A percentile compares a stretch with the other conserved stretches of the same genome.
Conservation (phyloP, 2,888 invertebrate species). For the Anoncus sp. region DNA sequence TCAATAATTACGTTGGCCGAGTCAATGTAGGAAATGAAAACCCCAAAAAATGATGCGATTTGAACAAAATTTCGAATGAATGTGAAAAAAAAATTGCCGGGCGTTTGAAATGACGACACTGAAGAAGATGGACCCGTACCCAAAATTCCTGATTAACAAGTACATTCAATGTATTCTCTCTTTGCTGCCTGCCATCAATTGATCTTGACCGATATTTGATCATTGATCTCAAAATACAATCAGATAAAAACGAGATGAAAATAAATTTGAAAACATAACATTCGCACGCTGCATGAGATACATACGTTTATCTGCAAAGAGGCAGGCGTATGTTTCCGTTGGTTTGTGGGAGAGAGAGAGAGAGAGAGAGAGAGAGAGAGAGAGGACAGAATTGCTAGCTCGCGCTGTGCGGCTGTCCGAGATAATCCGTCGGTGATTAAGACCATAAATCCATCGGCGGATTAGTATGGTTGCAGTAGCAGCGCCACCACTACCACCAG, state of each 20-base stretch:
- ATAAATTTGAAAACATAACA: neutral
- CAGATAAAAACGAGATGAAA: conserved; percentile 4
- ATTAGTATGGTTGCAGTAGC: conserved; percentile 81
- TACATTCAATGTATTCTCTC: neutral
- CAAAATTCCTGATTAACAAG: neutral
- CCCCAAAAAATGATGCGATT: too few species aligned
- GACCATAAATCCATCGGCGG: conserved; percentile 86
- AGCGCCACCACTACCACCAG: conserved; percentile 40
- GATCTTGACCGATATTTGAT: neutral
- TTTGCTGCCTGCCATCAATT: neutral
- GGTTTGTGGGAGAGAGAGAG: conserved; percentile 66
- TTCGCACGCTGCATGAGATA: conserved; percentile 48
- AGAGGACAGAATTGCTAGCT: conserved; percentile 65
- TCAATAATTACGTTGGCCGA: too few species aligned
- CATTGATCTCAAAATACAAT: conserved; percentile 7
- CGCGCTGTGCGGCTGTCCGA: conserved; percentile 81
- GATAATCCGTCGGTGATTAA: conserved; percentile 87
- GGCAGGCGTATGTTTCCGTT: conserved; percentile 82
- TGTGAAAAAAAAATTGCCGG: neutral
- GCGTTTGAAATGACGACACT: neutral
- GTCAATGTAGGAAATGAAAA: too few species aligned
- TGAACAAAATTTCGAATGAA: too few species aligned
- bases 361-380: conserved; percentile 55
- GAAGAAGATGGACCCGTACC: neutral
- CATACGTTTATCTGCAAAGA: conserved; percentile 82